Evolutionary conservation across 2,797 vertebrate species (phyloP), one percentile per base, ranked within the genome.

Genomic region (Microhierax caerulescens): DNA sequence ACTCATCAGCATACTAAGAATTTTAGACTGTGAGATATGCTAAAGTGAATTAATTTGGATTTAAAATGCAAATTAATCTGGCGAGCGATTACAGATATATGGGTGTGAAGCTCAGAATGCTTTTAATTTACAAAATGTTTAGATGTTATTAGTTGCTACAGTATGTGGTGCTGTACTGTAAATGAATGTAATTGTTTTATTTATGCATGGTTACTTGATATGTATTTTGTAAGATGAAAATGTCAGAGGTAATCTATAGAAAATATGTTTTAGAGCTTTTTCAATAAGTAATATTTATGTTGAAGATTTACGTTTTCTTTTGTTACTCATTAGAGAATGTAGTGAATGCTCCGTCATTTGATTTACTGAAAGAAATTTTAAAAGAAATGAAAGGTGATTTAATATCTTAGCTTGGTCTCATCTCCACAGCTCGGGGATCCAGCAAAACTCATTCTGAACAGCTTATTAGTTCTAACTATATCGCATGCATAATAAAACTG

Each of bases 401-500:
- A 99, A 99, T 99, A 99, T 99, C 99, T 99, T 98, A 98, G 99
- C 99, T 99, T 98, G 99, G 99, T 99, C 99, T 99, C 99, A 99
- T 99, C 99, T 99, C 98, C 98, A 99, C 98, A 99, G 99, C 99
- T 99, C 98, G 99, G 98, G 98, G 98, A 99, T 98, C 98, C 98
- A 98, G 98, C 98, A 98, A 98, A 98, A 98, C 98, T 98, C 98
- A 98, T 99, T 98, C 98, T 98, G 98, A 98, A 99, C 99, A 99
- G 99, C 99, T 99, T 99, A 99, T 99, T 99, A 99, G 99, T 99
- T 99, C 99, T 99, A 99, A 99, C 99, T 99, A 99, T 99, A 99
- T 99, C 99, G 99, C 99, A 99, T 99, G 99, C 99, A 99, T 99
- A 99, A 99, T 99, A 99, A 99, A 99, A 99, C 99, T 99, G 99